Conservation (phyloP, 2,113 vertebrate species). For the Cyanistes caeruleus region DNA sequence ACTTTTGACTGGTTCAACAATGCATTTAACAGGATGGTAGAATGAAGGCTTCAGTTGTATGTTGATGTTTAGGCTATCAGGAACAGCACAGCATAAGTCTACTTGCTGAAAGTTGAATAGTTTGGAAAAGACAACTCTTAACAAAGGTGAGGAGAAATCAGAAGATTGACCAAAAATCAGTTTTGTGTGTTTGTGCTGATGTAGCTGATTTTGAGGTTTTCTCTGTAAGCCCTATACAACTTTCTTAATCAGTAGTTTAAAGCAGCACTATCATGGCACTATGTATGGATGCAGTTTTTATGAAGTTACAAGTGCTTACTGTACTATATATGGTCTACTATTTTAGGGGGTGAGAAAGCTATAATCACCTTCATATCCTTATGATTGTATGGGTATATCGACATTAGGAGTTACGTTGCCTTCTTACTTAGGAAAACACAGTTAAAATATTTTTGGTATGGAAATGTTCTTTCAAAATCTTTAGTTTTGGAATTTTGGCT, state of each 20-base stretch:
- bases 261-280: accelerated
- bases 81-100: background rate
- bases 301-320: background rate
- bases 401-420: background rate
- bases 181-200: background rate
- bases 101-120: background rate
- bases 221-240: background rate
- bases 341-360: background rate
- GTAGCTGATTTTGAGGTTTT: background rate
- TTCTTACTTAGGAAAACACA: background rate
- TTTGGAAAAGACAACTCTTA: background rate
- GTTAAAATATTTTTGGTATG: background rate
- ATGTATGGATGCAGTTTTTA: background rate
- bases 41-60: background rate
- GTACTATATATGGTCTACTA: background rate
- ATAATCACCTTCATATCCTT: background rate
- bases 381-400: background rate
- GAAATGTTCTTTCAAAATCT: background rate
- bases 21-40: background rate
- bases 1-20: background rate
- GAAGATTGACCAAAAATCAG: background rate
- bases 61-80: background rate
- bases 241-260: background rate
- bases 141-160: background rate
- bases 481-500: background rate